These are phyloP conservation scores for Acleris cristana DNA, from an alignment of 2,888 invertebrate species.

Conservation along the genomic window DNA sequence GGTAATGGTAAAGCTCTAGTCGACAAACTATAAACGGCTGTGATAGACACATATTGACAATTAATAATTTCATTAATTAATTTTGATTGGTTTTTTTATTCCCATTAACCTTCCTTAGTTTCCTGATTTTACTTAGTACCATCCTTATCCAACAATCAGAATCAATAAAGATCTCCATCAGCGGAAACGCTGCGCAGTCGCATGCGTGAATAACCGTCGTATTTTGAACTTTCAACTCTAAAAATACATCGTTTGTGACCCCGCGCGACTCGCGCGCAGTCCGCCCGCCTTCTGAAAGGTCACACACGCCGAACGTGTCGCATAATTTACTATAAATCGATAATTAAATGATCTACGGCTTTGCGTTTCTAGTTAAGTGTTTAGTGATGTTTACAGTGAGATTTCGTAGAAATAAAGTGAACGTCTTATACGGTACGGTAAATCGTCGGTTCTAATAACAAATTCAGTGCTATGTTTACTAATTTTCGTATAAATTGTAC, in stretches of 20 bases:
- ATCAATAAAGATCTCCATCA: conserved; percentile 40
- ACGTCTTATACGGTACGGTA: too few species aligned
- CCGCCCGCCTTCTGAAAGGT: conserved; percentile 79
- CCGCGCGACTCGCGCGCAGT: conserved; percentile 78
- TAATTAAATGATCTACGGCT: conserved; percentile 27
- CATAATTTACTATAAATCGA: conserved; percentile 34
- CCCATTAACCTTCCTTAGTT: too few species aligned
- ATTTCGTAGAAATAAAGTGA: neutral
- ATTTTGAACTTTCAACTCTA: conserved; percentile 85
- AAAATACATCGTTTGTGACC: conserved; percentile 81
- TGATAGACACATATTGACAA: too few species aligned
- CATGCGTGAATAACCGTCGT: conserved; percentile 68
- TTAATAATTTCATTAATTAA: too few species aligned
- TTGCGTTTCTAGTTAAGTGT: conserved; percentile 17
- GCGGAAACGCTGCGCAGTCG: conserved; percentile 55
- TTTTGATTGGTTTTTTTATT: too few species aligned
- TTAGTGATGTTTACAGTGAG: conserved; percentile 10
- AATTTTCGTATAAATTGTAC: too few species aligned
- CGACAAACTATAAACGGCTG: too few species aligned
- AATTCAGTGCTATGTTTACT: too few species aligned
- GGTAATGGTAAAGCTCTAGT: too few species aligned
- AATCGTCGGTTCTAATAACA: too few species aligned
- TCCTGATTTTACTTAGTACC: neutral
- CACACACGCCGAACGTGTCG: conserved; percentile 68
- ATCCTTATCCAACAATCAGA: conserved; percentile 32